These are phyloP conservation scores for Papilio gigon DNA, from an alignment of 2,888 invertebrate species.

Conservation along the genomic window DNA sequence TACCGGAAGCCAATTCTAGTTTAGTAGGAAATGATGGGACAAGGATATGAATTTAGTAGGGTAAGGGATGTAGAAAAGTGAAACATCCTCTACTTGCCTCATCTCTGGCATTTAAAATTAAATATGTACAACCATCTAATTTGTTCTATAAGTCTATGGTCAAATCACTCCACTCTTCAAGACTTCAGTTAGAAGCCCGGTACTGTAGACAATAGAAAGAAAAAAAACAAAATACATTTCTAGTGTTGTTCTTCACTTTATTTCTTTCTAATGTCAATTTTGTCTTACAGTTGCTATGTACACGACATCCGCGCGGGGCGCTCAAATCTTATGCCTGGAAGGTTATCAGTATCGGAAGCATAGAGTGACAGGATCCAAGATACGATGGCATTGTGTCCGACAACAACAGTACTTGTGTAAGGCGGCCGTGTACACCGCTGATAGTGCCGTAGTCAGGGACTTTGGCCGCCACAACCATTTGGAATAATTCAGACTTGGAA, in stretches of 20 bases:
- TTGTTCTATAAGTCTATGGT: no score
- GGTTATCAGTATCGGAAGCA: constrained; percentile 49
- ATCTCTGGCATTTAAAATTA: no score
- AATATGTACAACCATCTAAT: no score
- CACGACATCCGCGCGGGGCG: constrained; percentile 37
- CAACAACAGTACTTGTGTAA: constrained; percentile 5
- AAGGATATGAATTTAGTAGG: no score
- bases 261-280: constrained; percentile 45
- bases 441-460: background rate
- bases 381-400: constrained; percentile 42
- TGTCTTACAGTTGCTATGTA: constrained; percentile 38
- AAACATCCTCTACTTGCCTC: no score
- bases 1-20: no score
- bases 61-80: no score
- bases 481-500: background rate
- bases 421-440: background rate
- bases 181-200: no score
- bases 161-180: no score
- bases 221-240: no score
- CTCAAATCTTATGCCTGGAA: constrained; percentile 48
- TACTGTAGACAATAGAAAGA: no score
- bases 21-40: no score
- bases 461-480: constrained; percentile 36
- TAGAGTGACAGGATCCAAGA: constrained; percentile 36
- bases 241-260: background rate